These are phyloP conservation scores for Drosophila pegasa DNA, from an alignment of 2,888 invertebrate species.

Conservation along the genomic window DNA sequence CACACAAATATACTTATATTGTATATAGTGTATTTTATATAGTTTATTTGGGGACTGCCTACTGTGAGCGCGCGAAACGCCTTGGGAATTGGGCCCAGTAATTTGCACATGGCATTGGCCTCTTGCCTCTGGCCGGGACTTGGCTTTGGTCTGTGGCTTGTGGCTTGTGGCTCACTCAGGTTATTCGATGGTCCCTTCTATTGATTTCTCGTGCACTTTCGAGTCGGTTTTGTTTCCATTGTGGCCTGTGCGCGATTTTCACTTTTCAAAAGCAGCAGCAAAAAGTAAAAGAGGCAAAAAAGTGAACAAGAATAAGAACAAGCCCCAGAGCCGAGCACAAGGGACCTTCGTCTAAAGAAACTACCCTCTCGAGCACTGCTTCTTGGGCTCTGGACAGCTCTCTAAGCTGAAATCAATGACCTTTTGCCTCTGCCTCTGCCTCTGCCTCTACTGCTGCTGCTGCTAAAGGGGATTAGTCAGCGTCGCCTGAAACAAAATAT, in stretches of 20 bases:
- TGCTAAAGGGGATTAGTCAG: constrained; percentile 66
- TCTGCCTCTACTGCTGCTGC: constrained; percentile 31
- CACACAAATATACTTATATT: constrained; percentile 1
- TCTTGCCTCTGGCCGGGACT: constrained; percentile 37
- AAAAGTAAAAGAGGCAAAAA: constrained; percentile 19
- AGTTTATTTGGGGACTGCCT: constrained; percentile 65
- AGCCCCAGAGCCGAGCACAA: constrained; percentile 27
- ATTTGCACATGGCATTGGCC: constrained; percentile 58
- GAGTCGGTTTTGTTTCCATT: constrained; percentile 55
- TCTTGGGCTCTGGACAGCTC: constrained; percentile 41
- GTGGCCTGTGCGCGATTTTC: constrained; percentile 70
- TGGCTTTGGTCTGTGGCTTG: constrained; percentile 10
- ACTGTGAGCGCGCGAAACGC: constrained; percentile 63
- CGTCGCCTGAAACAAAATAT: constrained; percentile 56
- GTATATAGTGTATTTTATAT: constrained; percentile 1
- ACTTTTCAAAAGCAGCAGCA: constrained; percentile 65
- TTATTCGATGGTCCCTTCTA: constrained; percentile 59
- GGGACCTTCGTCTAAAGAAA: constrained; percentile 76
- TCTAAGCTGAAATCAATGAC: constrained; percentile 82
- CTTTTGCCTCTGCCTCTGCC: constrained; percentile 69
- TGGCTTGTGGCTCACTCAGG: constrained; percentile 24
- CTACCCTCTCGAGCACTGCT: constrained; percentile 66
- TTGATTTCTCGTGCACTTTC: constrained; percentile 71
- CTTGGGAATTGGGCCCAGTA: constrained; percentile 51
- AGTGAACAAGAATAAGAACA: constrained; percentile 18